These are phyloP conservation scores for Drosophila phalerata DNA, from an alignment of 2,888 invertebrate species.

Conservation along the genomic window DNA sequence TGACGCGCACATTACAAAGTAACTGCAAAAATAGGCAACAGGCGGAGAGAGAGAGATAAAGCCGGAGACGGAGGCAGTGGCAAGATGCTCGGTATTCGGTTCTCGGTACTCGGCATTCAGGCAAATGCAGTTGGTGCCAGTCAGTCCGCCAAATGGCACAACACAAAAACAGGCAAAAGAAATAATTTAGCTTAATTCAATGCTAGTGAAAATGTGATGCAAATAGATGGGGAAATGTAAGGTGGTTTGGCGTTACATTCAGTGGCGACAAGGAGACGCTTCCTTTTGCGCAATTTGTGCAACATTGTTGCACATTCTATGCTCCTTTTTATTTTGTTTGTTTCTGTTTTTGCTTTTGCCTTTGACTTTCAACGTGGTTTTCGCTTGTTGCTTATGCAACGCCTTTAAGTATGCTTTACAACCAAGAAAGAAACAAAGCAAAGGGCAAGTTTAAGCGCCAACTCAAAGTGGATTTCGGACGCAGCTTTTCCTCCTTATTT, in stretches of 20 bases:
- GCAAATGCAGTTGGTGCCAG: constrained; percentile 73
- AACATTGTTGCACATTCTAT: constrained; percentile 76
- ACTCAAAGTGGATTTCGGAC: constrained; percentile 62
- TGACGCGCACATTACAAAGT: constrained; percentile 48
- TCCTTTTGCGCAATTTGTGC: constrained; percentile 83
- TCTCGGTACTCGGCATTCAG: constrained; percentile 18
- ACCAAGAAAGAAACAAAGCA: constrained; percentile 52
- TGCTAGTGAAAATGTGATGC: constrained; percentile 36
- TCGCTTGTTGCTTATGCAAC: constrained; percentile 48
- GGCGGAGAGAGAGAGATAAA: not conserved
- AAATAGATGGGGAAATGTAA: constrained; percentile 6
- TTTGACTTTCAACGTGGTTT: constrained; percentile 40
- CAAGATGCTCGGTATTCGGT: not conserved
- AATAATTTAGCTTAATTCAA: constrained; percentile 78
- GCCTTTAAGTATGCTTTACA: constrained; percentile 55
- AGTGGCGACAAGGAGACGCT: constrained; percentile 64
- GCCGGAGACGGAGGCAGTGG: not conserved
- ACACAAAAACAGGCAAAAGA: constrained; percentile 57
- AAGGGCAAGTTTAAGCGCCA: constrained; percentile 76
- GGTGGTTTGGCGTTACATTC: constrained; percentile 20
- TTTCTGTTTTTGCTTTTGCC: constrained; percentile 16
- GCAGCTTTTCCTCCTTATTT: not conserved
- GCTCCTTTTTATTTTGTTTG: not conserved
- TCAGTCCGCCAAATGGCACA: constrained; percentile 55
- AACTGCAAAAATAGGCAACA: constrained; percentile 16